A percentile compares a stretch with the other conserved stretches of the same genome.
These are phyloP conservation scores for Drosophila pseudotakahashii DNA, from an alignment of 2,888 invertebrate species.

Conservation along the genomic window DNA sequence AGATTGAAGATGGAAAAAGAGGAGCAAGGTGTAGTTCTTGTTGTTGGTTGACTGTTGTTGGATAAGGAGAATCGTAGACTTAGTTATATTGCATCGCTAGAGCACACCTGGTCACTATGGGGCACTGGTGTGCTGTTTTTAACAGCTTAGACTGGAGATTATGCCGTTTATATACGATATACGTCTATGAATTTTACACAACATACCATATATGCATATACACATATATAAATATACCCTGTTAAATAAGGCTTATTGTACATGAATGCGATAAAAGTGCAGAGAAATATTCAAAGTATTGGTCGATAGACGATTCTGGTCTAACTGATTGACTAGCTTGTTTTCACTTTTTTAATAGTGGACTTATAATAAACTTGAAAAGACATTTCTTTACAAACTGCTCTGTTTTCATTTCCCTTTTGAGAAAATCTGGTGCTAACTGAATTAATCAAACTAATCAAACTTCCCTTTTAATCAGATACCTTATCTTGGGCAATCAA, in stretches of 20 bases:
- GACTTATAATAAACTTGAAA: too few species aligned
- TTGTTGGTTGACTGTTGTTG: slow-evolving; percentile 67
- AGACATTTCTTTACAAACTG: not conserved
- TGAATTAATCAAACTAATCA: too few species aligned
- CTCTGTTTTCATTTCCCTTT: not conserved
- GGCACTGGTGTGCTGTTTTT: slow-evolving; percentile 16
- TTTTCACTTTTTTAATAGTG: not conserved
- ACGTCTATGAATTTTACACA: slow-evolving; percentile 65
- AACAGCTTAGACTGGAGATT: slow-evolving; percentile 65
- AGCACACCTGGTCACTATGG: not conserved
- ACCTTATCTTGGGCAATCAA: too few species aligned
- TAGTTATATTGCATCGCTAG: slow-evolving; percentile 47
- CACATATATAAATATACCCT: slow-evolving; percentile 60
- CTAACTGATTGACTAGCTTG: not conserved
- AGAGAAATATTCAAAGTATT: slow-evolving; percentile 1
- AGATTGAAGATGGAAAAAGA: slow-evolving; percentile 9
- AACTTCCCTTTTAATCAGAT: too few species aligned
- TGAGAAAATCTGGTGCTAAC: too few species aligned
- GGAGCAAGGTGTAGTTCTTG: slow-evolving; percentile 54
- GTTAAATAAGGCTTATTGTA: slow-evolving; percentile 67
- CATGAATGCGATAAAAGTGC: slow-evolving; percentile 49
- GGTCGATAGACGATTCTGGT: not conserved
- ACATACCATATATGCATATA: slow-evolving; percentile 44
- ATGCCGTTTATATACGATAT: slow-evolving; percentile 52
- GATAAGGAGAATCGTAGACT: slow-evolving; percentile 68